phyloP scores from a whole-genome alignment of 2,888 invertebrate genomes.

The Caradrina kadenii region DNA sequence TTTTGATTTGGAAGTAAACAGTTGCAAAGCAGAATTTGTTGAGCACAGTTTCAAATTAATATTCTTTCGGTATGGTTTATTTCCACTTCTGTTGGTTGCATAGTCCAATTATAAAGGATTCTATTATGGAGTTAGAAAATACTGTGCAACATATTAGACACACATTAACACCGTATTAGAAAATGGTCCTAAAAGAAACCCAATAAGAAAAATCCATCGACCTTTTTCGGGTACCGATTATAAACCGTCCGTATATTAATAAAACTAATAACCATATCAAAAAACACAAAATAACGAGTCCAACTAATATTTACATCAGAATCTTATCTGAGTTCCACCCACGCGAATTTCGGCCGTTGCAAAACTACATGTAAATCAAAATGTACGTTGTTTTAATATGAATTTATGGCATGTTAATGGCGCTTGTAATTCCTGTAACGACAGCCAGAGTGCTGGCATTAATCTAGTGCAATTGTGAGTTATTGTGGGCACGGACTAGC shows the following conservation, averaged over 20 bases:
- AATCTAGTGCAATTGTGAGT: conserved; percentile 69
- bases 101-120: too few species aligned
- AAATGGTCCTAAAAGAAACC: too few species aligned
- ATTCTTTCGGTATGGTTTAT: background rate
- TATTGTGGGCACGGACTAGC: conserved; percentile 58
- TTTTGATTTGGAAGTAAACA: background rate
- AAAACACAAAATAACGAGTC: conserved; percentile 29
- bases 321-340: conserved; percentile 45
- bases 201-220: too few species aligned
- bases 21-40: background rate
- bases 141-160: too few species aligned
- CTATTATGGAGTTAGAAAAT: too few species aligned
- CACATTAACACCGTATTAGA: too few species aligned
- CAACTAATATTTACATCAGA: conserved; percentile 45
- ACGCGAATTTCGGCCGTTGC: conserved; percentile 51
- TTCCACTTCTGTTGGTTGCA: too few species aligned
- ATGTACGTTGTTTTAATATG: conserved; percentile 62
- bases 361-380: conserved; percentile 61
- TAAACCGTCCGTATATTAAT: background rate
- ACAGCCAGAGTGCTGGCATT: conserved; percentile 54
- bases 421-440: conserved; percentile 61
- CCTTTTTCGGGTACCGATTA: background rate
- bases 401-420: conserved; percentile 67
- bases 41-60: background rate
- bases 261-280: conserved; percentile 10